A percentile compares a stretch with the other conserved stretches of the same genome.
These are phyloP conservation scores for Zaprionus lineosus DNA, from an alignment of 2,888 invertebrate genomes.

Conservation along the genomic window DNA sequence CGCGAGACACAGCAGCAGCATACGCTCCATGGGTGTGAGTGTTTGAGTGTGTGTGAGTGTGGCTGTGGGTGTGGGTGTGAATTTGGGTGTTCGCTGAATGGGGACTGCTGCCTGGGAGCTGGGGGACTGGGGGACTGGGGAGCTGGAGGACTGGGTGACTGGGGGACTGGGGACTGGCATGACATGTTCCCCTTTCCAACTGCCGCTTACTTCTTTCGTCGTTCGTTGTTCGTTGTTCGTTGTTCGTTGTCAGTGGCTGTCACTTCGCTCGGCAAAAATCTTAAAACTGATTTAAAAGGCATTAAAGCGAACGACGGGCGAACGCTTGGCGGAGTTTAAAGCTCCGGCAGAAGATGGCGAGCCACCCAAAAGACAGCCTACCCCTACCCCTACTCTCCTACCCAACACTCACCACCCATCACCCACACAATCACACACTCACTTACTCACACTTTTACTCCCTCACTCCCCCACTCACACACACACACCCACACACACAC, in stretches of 20 bases:
- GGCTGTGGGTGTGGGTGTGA: background rate
- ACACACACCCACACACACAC: conserved; percentile 6
- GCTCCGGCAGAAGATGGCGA: too few relatives aligned
- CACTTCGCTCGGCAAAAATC: conserved; percentile 60
- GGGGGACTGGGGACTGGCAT: conserved; percentile 7
- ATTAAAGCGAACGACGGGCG: conserved; percentile 61
- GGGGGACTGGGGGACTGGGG: too few relatives aligned
- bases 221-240: conserved; percentile 36
- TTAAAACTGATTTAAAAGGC: conserved; percentile 74
- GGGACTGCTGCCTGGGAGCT: too few relatives aligned
- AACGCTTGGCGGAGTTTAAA: conserved; percentile 63
- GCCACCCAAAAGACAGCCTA: too few relatives aligned
- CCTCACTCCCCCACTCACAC: conserved; percentile 2
- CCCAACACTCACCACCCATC: background rate
- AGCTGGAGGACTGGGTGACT: too few relatives aligned
- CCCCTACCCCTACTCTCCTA: background rate
- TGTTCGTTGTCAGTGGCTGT: conserved; percentile 57
- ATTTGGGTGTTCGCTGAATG: background rate
- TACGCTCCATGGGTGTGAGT: background rate
- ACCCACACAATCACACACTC: conserved; percentile 2
- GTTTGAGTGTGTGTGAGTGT: background rate
- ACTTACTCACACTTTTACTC: conserved; percentile 6
- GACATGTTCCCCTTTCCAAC: conserved; percentile 31
- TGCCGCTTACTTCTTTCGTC: conserved; percentile 14
- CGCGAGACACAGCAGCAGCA: conserved; percentile 16